A percentile compares a stretch with the other conserved stretches of the same genome.
These are phyloP conservation scores for Alosa alosa DNA, from an alignment of 2,113 vertebrate genomes.

Conservation along the genomic window DNA sequence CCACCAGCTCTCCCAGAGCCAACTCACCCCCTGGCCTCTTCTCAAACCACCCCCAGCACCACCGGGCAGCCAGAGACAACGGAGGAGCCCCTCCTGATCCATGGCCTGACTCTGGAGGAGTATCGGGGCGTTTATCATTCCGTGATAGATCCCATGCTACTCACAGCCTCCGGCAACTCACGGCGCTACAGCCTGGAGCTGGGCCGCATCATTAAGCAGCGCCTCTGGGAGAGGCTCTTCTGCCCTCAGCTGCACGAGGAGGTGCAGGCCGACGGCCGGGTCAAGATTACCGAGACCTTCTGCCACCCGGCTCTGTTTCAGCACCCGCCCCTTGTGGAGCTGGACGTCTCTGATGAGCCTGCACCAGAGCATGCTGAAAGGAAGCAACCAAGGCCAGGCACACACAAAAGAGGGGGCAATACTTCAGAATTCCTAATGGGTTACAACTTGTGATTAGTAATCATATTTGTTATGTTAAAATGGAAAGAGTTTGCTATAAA, in stretches of 20 bases:
- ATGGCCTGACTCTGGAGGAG: conserved; percentile 58
- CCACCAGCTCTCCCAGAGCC: not conserved
- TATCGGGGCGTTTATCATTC: conserved; percentile 63
- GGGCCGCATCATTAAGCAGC: conserved; percentile 66
- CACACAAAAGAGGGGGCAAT: not conserved
- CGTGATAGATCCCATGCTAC: conserved; percentile 66
- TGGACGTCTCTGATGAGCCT: not conserved
- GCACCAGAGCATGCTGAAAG: not conserved
- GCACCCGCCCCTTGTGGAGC: not conserved
- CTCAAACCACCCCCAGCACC: not conserved
- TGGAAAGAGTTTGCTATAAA: not conserved
- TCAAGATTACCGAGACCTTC: not conserved
- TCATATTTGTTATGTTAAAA: not conserved
- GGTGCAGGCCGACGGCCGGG: not conserved
- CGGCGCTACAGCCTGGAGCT: conserved; percentile 61
- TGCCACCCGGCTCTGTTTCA: not conserved
- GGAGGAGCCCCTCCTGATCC: conserved; percentile 49
- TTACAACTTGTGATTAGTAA: not conserved
- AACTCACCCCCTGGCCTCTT: not conserved
- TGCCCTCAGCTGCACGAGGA: conserved; percentile 51
- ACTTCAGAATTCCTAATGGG: not conserved
- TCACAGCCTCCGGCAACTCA: conserved; percentile 50
- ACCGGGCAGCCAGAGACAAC: not conserved
- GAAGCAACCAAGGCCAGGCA: not conserved
- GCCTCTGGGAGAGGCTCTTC: conserved; percentile 63